Evolutionary conservation across 2,797 vertebrate species (phyloP).

Genomic region (Siniperca undulata): DNA sequence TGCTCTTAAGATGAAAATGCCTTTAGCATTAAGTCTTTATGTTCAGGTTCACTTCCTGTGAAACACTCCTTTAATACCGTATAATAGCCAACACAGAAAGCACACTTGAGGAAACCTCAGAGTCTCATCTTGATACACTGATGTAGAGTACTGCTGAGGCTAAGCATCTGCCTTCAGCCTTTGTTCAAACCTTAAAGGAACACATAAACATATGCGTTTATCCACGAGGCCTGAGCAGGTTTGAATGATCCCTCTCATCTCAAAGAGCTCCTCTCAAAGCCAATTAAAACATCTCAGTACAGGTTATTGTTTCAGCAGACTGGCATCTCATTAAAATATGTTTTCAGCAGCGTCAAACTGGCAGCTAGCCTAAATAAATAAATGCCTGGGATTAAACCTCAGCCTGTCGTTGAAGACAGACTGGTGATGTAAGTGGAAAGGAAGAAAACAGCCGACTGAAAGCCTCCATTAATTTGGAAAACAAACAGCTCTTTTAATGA

Average conservation of each 20-base stretch:
- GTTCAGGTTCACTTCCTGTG: slow-evolving; percentile 23
- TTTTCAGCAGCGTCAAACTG: slow-evolving; percentile 59
- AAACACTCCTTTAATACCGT: neutral
- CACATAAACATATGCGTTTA: neutral
- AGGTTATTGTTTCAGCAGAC: slow-evolving; percentile 59
- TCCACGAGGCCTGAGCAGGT: slow-evolving; percentile 1
- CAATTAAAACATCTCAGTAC: slow-evolving; percentile 65
- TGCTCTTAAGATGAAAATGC: neutral
- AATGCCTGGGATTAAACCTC: slow-evolving; percentile 69
- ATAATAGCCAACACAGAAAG: neutral
- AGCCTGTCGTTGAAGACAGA: slow-evolving; percentile 52
- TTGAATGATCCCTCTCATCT: slow-evolving; percentile 46
- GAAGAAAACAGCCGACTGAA: slow-evolving; percentile 47
- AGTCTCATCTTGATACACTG: neutral
- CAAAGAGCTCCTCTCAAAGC: slow-evolving; percentile 46
- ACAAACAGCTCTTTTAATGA: slow-evolving; percentile 69
- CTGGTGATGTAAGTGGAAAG: slow-evolving; percentile 56
- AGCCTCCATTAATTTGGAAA: slow-evolving; percentile 66
- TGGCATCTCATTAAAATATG: slow-evolving; percentile 65
- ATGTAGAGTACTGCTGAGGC: slow-evolving; percentile 2
- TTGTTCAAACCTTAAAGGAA: slow-evolving; percentile 22
- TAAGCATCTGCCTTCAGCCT: neutral
- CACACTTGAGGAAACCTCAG: neutral
- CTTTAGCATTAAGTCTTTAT: neutral
- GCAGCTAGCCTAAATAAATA: slow-evolving; percentile 65